These are phyloP conservation scores for Vulpes vulpes DNA, from an alignment of 2,113 vertebrate genomes.

Conservation along the genomic window DNA sequence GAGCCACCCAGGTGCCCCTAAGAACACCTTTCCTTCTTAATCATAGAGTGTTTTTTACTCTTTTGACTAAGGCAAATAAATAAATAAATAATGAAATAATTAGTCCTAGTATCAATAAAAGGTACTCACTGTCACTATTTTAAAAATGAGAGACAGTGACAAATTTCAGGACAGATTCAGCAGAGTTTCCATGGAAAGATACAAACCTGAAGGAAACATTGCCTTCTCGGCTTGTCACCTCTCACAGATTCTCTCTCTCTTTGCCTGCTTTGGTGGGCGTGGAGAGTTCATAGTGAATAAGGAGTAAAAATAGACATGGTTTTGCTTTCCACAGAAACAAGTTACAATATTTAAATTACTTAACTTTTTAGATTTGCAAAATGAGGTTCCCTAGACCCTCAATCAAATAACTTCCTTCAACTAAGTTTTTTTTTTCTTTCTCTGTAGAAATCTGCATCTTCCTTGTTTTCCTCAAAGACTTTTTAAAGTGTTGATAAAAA, in stretches of 20 bases:
- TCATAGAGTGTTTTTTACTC: background rate
- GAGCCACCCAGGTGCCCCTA: background rate
- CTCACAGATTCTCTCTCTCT: background rate
- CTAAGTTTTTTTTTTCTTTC: background rate
- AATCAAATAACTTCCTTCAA: background rate
- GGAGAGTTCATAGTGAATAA: background rate
- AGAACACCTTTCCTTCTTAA: background rate
- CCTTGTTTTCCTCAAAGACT: background rate
- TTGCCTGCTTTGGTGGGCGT: background rate
- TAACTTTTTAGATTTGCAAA: constrained; percentile 18
- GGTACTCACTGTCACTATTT: background rate
- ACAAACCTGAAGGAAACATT: background rate
- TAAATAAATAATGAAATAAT: background rate
- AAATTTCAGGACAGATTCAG: background rate
- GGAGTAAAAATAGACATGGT: background rate
- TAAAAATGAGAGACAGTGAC: background rate
- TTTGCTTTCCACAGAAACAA: background rate
- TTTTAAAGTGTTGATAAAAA: background rate
- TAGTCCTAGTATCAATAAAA: background rate
- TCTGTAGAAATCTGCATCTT: background rate
- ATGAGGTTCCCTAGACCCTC: background rate
- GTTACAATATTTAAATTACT: background rate
- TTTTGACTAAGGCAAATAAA: background rate
- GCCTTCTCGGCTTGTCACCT: background rate
- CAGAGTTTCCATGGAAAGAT: background rate